Conservation (phyloP, 2,797 vertebrate species). For the Thaleichthys pacificus region DNA sequence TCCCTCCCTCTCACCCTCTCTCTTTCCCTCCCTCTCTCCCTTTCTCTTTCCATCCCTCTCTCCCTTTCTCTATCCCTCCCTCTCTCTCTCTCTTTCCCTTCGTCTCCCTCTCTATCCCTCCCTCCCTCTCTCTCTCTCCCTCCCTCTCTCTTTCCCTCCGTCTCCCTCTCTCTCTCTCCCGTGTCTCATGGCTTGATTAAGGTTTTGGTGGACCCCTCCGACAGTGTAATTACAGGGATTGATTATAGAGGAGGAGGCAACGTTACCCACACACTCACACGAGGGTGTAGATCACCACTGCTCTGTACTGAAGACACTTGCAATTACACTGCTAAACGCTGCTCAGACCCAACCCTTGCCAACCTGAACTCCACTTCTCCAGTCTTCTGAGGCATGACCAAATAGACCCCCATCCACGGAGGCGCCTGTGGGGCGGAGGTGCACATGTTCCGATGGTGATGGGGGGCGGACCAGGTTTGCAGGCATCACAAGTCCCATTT, state of each 20-base stretch:
- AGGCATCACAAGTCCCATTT: too few species aligned
- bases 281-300: background rate
- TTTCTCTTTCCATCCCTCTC: background rate
- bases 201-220: background rate
- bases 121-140: background rate
- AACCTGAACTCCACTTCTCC: background rate
- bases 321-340: background rate
- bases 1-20: background rate
- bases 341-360: background rate
- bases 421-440: too few species aligned
- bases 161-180: background rate
- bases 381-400: too few species aligned
- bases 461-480: too few species aligned
- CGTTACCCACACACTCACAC: background rate
- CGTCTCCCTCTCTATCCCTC: too few species aligned
- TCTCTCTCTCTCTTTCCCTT: background rate
- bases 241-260: background rate
- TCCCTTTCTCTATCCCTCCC: background rate
- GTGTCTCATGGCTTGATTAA: background rate
- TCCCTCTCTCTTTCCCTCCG: background rate
- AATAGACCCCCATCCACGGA: too few species aligned
- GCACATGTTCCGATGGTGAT: too few species aligned
- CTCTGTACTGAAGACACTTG: background rate
- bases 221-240: slow-evolving; percentile 7
- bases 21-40: background rate